Percentiles rank a stretch among this genome's conserved stretches.
These are phyloP conservation scores for Gambusia affinis DNA, from an alignment of 2,113 vertebrate genomes.

Conservation along the genomic window DNA sequence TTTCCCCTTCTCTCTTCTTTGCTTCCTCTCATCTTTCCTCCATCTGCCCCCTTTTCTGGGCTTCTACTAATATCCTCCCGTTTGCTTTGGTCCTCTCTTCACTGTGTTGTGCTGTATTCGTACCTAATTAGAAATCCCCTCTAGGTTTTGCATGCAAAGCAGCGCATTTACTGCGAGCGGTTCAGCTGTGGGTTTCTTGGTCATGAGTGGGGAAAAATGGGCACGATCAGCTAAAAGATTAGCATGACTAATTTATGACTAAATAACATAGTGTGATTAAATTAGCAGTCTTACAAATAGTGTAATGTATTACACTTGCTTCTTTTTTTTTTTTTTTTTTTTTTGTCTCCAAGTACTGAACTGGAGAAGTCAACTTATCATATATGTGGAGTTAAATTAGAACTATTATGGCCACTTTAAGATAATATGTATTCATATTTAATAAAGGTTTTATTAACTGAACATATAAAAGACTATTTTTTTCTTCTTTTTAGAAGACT, in stretches of 20 bases:
- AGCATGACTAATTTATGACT: slow-evolving; percentile 39
- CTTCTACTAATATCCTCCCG: slow-evolving; percentile 29
- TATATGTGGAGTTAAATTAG: slow-evolving; percentile 2
- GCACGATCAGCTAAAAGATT: slow-evolving; percentile 33
- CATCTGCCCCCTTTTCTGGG: slow-evolving; percentile 20
- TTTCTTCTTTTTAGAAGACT: slow-evolving; percentile 25
- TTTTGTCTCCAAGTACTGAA: background rate
- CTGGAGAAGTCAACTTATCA: background rate
- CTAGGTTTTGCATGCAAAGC: slow-evolving; percentile 62
- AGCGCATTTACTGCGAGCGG: slow-evolving; percentile 60
- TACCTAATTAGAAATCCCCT: slow-evolving; percentile 72
- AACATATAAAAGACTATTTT: slow-evolving; percentile 16
- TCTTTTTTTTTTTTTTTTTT: background rate
- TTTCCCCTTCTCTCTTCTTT: slow-evolving; percentile 43
- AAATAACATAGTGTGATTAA: slow-evolving; percentile 21
- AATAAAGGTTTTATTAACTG: slow-evolving; percentile 11
- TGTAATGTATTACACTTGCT: no score
- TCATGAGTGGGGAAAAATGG: slow-evolving; percentile 33
- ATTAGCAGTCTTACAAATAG: no score
- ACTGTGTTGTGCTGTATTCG: slow-evolving; percentile 54
- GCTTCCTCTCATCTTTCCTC: slow-evolving; percentile 40
- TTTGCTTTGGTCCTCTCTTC: slow-evolving; percentile 28
- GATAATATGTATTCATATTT: slow-evolving; percentile 9
- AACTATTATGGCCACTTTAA: background rate
- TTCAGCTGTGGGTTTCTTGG: slow-evolving; percentile 76